phyloP scores from a whole-genome alignment of 2,888 invertebrate species.

The Cantharis rustica region DNA sequence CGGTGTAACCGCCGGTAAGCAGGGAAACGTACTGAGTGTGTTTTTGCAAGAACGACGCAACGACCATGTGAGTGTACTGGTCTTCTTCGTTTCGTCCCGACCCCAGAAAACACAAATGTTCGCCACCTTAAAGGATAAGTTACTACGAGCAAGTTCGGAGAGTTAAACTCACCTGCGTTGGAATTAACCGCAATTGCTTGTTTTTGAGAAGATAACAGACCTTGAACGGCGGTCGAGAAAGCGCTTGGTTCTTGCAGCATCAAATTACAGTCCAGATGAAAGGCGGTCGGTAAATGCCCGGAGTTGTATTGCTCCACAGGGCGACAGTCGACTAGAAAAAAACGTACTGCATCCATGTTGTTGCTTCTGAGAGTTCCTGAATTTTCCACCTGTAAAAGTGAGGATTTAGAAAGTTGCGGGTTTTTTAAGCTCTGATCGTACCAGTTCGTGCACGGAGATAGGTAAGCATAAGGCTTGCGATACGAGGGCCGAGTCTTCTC shows the following conservation, averaged over 20 bases:
- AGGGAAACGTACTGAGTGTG: constrained; percentile 92
- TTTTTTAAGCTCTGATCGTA: constrained; percentile 47
- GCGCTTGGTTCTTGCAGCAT: constrained; percentile 97
- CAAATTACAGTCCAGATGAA: constrained; percentile 95
- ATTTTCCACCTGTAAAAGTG: constrained; percentile 16
- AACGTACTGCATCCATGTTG: constrained; percentile 70
- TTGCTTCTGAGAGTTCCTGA: constrained; percentile 34
- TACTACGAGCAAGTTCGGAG: neutral
- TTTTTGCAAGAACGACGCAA: constrained; percentile 94
- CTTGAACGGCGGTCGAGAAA: constrained; percentile 93
- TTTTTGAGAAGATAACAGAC: constrained; percentile 85
- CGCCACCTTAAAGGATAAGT: constrained; percentile 61
- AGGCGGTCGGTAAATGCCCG: constrained; percentile 96
- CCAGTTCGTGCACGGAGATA: constrained; percentile 91
- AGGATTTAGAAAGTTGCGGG: no score
- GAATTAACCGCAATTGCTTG: constrained; percentile 87
- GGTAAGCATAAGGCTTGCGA: constrained; percentile 93
- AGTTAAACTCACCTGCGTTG: constrained; percentile 62
- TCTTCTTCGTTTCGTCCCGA: constrained; percentile 93
- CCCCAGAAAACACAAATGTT: constrained; percentile 91
- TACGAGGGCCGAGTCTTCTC: constrained; percentile 51
- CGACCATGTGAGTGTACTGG: constrained; percentile 97
- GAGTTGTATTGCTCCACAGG: constrained; percentile 96
- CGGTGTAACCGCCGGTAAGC: constrained; percentile 87
- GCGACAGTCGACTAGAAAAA: constrained; percentile 96